Base-by-base conservation (phyloP, 2,888 invertebrate species). In the Tridacna crocea region DNA sequence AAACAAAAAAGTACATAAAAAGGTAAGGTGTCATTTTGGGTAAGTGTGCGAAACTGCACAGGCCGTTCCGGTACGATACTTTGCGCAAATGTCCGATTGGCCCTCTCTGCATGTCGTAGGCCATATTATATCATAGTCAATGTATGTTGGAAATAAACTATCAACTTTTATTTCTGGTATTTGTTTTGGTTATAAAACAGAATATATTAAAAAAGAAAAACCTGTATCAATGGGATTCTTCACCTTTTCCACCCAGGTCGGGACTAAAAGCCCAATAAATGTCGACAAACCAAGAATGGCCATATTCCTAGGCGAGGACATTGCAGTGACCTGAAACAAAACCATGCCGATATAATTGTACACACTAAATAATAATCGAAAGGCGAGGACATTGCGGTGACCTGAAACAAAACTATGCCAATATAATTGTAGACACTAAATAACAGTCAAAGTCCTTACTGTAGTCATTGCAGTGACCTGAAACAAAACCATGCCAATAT, bases 251-350 rank as follows among this genome's bases (percentile, higher is more conserved):
- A 77, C 76, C 73, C 77, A 87, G 4, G 75, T 79, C 3, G 93
- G 92, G 36, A 95, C 82, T 66, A 93, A 95, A 95, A 98, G 94
- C 2, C 98, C 98, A 90, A 97, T 96, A 95, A 98, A 97, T 82
- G 98, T 95, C 6, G 98, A 97, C 91, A 98, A 96, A 24, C 98
- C 98, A 48, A 98, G 95, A 88, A 98, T 97, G 94, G 83, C 97
- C 73, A 98, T 95, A 95, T 98, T 98, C 73, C 98, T 95, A 0
- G 81, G 65, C 6, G 84, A 79, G 10, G 79, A 66, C 77, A 84
- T 72, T 17, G 63, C 46, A n/a, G 75, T 75, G 0, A 79, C 77
- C 82, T 84, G 70, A 0, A 60, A 58, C 36, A 36, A 36, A 36
- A 36, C 8, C 36, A 36, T 36, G 15, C 8, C 36, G 8, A 36